phyloP scores from a whole-genome alignment of 1,140 invertebrate species.

The Prorops nasuta region DNA sequence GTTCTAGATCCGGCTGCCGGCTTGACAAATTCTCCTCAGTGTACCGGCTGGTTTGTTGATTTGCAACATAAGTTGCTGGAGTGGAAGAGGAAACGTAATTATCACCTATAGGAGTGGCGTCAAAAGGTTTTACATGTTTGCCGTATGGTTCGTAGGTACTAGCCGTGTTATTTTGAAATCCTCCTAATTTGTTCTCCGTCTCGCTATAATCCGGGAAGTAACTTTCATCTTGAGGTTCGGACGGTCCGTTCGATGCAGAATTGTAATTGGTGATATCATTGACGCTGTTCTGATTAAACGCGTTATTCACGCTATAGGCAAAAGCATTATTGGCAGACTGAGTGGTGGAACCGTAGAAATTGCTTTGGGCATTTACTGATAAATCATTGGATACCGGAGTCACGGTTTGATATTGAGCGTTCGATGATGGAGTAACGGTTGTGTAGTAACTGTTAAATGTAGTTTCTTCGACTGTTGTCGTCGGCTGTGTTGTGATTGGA shows the following conservation, averaged over 20 bases:
- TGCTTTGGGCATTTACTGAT: slow-evolving; percentile 28
- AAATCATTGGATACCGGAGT: slow-evolving; percentile 40
- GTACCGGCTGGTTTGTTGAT: background rate
- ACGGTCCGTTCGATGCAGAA: slow-evolving; percentile 17
- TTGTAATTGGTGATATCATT: slow-evolving; percentile 29
- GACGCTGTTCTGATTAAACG: slow-evolving; percentile 32
- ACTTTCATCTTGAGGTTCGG: slow-evolving; percentile 37
- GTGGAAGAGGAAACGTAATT: slow-evolving; percentile 51
- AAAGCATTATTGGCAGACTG: slow-evolving; percentile 44
- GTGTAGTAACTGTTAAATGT: slow-evolving; percentile 46
- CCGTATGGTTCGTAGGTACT: slow-evolving; percentile 44
- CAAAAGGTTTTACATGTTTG: slow-evolving; percentile 41
- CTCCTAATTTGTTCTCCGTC: slow-evolving; percentile 48
- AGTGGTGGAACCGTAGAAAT: slow-evolving; percentile 33
- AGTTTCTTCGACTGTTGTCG: slow-evolving; percentile 20
- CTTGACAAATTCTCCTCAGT: slow-evolving; percentile 7
- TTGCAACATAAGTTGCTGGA: slow-evolving; percentile 26
- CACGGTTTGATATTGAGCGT: slow-evolving; percentile 20
- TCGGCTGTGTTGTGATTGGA: slow-evolving; percentile 24
- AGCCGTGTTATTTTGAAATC: slow-evolving; percentile 56
- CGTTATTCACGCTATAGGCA: slow-evolving; percentile 36
- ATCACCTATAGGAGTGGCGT: slow-evolving; percentile 46
- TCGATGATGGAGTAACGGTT: slow-evolving; percentile 19
- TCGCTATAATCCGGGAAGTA: slow-evolving; percentile 48
- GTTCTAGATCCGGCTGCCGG: slow-evolving; percentile 26